These are phyloP conservation scores for Cistogaster globosa DNA, from an alignment of 2,888 invertebrate species.

Conservation along the genomic window DNA sequence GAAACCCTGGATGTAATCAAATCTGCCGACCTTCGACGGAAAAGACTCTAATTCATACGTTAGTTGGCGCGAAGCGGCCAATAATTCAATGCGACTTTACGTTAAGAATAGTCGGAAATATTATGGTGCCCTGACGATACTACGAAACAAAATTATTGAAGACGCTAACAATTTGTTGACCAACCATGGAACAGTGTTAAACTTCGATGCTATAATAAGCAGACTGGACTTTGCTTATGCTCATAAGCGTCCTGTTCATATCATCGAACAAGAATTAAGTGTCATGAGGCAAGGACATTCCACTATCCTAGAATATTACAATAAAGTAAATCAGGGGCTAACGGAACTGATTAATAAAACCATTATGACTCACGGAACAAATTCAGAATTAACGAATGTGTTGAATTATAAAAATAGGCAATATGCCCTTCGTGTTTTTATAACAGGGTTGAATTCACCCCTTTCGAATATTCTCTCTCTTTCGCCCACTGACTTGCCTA, in stretches of 20 bases:
- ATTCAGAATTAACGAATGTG: too few species aligned
- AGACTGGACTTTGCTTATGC: constrained; percentile 59
- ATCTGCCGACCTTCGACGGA: neutral
- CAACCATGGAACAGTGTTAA: neutral
- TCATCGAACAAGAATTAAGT: constrained; percentile 59
- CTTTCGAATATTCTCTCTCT: too few species aligned
- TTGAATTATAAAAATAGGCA: too few species aligned
- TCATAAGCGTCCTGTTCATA: constrained; percentile 53
- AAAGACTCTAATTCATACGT: neutral
- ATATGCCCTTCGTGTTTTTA: too few species aligned
- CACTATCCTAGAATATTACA: constrained; percentile 35
- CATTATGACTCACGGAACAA: constrained; percentile 13
- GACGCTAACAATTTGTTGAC: too few species aligned
- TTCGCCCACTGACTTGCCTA: too few species aligned
- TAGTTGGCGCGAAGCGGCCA: too few species aligned
- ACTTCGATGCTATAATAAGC: constrained; percentile 46
- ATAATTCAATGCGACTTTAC: too few species aligned
- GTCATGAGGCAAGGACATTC: constrained; percentile 51
- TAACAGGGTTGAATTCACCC: too few species aligned
- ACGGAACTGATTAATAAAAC: neutral
- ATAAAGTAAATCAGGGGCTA: constrained; percentile 28
- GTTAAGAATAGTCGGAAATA: too few species aligned
- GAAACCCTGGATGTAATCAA: neutral
- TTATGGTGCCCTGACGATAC: too few species aligned
- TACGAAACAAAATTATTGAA: too few species aligned